Conservation (phyloP, 2,113 vertebrate species). For the Crotalus horridus region DNA sequence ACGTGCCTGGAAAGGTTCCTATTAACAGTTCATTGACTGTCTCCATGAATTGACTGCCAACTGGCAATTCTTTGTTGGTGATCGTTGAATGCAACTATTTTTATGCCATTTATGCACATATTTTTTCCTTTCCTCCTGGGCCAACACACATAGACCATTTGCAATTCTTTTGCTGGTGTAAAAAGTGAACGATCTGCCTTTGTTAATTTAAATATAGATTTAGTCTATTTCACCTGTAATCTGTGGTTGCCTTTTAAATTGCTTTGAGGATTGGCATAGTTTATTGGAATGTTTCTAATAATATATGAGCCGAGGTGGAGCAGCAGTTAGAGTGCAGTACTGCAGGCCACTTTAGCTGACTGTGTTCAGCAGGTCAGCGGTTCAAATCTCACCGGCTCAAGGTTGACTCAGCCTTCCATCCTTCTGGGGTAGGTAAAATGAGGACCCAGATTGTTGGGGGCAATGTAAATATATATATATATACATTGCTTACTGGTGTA, state of each 20-base stretch:
- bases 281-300: neutral
- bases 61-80: neutral
- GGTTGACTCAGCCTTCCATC: no score
- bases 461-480: no score
- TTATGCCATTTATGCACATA: neutral
- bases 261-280: neutral
- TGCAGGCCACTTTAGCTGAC: no score
- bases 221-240: neutral
- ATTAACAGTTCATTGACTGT: neutral
- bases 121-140: neutral
- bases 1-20: neutral
- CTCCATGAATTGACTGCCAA: neutral
- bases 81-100: neutral
- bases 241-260: neutral
- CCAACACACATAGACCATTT: neutral
- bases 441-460: no score
- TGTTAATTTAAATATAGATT: neutral
- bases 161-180: neutral
- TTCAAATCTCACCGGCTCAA: no score
- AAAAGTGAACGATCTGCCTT: neutral
- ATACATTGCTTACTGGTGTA: no score
- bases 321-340: no score
- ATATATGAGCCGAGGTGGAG: no score
- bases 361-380: no score
- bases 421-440: no score